Conservation (phyloP, 2,888 invertebrate species). For the Saturnia japonica region DNA sequence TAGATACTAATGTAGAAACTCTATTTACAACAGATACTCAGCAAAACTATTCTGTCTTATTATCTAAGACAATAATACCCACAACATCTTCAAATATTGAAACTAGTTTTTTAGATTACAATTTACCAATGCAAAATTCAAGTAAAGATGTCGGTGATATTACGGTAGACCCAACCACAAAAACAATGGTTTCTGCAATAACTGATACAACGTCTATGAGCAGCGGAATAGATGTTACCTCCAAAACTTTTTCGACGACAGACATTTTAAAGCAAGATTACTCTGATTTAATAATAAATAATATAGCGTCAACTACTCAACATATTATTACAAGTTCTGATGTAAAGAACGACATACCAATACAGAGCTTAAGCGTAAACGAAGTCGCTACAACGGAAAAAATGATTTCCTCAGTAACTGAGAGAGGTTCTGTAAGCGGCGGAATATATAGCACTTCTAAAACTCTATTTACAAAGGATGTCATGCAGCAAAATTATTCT, state of each 20-base stretch:
- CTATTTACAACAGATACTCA: not conserved
- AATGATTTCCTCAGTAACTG: not conserved
- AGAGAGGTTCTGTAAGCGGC: not conserved
- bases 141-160: not conserved
- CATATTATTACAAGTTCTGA: not conserved
- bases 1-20: not conserved
- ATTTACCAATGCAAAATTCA: not conserved
- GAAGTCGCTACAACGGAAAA: not conserved
- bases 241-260: not conserved
- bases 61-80: not conserved
- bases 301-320: not conserved
- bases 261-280: not conserved
- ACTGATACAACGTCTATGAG: not conserved
- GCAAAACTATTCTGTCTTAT: not conserved
- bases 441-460: not conserved
- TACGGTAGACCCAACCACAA: not conserved
- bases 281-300: not conserved
- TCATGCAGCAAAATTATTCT: not conserved
- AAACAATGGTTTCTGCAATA: not conserved
- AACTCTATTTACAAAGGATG: not conserved
- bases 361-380: not conserved
- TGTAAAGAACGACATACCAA: not conserved
- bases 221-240: not conserved
- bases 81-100: not conserved
- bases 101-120: not conserved